These are phyloP conservation scores for Sardinella longiceps DNA, from an alignment of 2,797 vertebrate genomes.

Conservation along the genomic window DNA sequence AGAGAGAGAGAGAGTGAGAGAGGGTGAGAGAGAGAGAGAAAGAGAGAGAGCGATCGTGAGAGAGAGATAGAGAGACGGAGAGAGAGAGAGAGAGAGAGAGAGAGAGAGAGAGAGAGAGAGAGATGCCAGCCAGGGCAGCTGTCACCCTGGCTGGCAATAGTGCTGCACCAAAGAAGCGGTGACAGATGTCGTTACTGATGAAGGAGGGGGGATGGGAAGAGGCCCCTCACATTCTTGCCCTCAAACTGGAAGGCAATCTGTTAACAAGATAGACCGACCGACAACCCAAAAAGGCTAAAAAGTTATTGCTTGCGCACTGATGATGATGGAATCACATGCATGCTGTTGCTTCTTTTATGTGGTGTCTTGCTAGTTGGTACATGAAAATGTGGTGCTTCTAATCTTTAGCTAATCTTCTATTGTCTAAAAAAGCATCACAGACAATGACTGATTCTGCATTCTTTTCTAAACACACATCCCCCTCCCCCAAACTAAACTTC, in stretches of 20 bases:
- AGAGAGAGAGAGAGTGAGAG: neutral
- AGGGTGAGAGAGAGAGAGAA: neutral
- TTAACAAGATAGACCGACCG: neutral
- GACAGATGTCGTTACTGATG: constrained; percentile 18
- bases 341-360: neutral
- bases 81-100: neutral
- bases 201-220: neutral
- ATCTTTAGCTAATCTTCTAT: neutral
- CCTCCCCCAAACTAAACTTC: neutral
- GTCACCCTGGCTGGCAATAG: neutral
- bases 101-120: neutral
- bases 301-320: neutral
- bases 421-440: neutral
- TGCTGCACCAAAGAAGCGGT: neutral
- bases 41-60: neutral
- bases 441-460: neutral
- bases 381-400: neutral
- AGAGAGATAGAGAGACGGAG: neutral
- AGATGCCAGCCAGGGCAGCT: constrained; percentile 2
- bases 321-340: neutral
- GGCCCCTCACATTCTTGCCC: constrained; percentile 2
- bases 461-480: neutral
- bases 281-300: neutral
- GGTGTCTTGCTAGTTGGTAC: neutral
- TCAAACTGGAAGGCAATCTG: neutral